Evolutionary conservation across 2,113 vertebrate genomes (phyloP).

Genomic region (Lophotis ruficrista): DNA sequence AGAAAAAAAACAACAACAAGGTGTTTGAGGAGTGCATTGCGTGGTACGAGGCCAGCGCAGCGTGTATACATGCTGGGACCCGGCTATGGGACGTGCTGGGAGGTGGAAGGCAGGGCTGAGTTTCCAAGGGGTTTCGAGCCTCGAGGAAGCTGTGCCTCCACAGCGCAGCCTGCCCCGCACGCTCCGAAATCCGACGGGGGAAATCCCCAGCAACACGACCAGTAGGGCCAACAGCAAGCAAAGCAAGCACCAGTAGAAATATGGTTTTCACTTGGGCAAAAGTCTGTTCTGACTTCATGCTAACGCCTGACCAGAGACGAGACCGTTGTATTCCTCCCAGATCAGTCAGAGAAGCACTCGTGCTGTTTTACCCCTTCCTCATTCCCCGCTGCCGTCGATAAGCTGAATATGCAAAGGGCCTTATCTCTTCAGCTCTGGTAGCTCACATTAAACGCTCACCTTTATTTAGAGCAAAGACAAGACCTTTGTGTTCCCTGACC

Average conservation of each 20-base stretch:
- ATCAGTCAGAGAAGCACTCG: not conserved
- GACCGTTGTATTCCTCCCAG: not conserved
- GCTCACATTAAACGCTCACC: not conserved
- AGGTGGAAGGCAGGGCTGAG: not conserved
- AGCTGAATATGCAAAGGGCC: not conserved
- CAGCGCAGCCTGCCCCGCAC: not conserved
- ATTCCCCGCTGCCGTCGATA: not conserved
- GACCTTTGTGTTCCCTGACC: not conserved
- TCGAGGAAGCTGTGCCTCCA: not conserved
- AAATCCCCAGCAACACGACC: not conserved
- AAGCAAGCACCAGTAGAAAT: fast-evolving
- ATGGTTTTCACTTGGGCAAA: not conserved
- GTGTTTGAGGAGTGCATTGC: not conserved
- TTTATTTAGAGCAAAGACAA: not conserved
- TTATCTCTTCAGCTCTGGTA: not conserved
- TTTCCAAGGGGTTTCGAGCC: not conserved
- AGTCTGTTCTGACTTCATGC: not conserved
- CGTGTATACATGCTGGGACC: fast-evolving
- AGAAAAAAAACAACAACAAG: fast-evolving
- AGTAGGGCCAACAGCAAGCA: fast-evolving
- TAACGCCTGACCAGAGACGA: not conserved
- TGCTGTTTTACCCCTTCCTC: not conserved
- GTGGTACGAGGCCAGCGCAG: fast-evolving
- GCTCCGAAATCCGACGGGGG: fast-evolving
- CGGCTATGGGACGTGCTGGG: fast-evolving